Conservation (phyloP, 2,797 vertebrate species). For the Prunella strophiata region DNA sequence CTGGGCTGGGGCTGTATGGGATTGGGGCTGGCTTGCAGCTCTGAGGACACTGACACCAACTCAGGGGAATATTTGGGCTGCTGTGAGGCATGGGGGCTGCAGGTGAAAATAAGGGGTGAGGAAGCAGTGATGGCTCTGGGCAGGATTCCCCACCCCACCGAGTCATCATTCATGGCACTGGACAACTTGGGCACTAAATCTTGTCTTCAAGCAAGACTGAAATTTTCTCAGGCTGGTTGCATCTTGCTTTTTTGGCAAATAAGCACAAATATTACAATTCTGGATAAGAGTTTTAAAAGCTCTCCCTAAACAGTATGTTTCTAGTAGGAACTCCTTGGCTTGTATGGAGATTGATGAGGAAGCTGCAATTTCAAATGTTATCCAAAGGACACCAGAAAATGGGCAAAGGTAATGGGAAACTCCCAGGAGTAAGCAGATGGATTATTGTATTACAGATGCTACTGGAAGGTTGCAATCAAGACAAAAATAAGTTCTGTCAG, state of each 20-base stretch:
- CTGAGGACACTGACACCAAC: background rate
- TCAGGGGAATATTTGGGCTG: background rate
- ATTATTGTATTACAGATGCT: background rate
- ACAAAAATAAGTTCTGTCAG: background rate
- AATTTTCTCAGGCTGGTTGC: background rate
- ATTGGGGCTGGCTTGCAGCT: background rate
- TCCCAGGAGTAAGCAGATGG: background rate
- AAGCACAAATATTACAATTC: background rate
- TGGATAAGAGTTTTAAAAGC: background rate
- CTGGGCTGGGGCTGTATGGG: background rate
- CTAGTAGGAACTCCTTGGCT: background rate
- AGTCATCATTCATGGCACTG: background rate
- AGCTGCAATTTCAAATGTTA: background rate
- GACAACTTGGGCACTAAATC: background rate
- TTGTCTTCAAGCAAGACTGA: background rate
- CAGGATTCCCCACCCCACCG: fast-evolving
- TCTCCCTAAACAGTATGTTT: background rate
- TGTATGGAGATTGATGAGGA: background rate
- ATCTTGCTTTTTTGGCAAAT: background rate
- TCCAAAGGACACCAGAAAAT: background rate
- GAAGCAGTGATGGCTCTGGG: background rate
- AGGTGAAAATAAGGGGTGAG: fast-evolving
- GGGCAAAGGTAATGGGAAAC: background rate
- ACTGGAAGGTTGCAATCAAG: background rate
- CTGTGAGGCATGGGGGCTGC: background rate